These are phyloP conservation scores for Anthopleura sola DNA, from an alignment of 64 coral and sea anemone species.

Conservation along the genomic window DNA sequence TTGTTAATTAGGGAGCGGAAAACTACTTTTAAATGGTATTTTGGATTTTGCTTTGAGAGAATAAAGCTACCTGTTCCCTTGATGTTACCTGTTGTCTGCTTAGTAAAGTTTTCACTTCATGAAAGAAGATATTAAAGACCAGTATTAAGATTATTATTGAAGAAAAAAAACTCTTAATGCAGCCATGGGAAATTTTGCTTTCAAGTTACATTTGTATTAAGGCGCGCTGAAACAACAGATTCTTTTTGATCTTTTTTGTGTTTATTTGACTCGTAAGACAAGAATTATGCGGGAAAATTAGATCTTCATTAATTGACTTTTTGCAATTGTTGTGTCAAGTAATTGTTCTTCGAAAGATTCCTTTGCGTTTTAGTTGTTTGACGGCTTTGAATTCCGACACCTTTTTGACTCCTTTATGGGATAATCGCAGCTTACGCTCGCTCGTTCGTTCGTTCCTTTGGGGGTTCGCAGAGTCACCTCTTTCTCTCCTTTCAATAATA, in stretches of 20 bases:
- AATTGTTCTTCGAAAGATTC: background rate
- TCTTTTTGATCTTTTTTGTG: background rate
- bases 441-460: background rate
- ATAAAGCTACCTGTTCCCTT: constrained; percentile 1
- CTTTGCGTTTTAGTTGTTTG: background rate
- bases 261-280: background rate
- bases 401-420: too few species aligned
- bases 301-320: background rate
- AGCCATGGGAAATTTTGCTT: background rate
- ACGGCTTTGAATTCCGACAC: too few species aligned
- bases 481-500: too few species aligned
- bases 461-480: too few species aligned
- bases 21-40: background rate
- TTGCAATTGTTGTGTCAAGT: background rate
- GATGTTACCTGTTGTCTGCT: background rate
- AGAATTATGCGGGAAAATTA: background rate
- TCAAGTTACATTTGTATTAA: background rate
- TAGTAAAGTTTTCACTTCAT: background rate
- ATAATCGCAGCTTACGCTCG: background rate
- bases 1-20: background rate
- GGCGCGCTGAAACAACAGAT: background rate
- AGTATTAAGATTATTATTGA: background rate
- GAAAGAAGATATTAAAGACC: background rate
- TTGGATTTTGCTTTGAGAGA: constrained; percentile 4
- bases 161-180: background rate